Evolutionary conservation across 2,888 invertebrate species (phyloP).

Genomic region (Tortricodes alternella): DNA sequence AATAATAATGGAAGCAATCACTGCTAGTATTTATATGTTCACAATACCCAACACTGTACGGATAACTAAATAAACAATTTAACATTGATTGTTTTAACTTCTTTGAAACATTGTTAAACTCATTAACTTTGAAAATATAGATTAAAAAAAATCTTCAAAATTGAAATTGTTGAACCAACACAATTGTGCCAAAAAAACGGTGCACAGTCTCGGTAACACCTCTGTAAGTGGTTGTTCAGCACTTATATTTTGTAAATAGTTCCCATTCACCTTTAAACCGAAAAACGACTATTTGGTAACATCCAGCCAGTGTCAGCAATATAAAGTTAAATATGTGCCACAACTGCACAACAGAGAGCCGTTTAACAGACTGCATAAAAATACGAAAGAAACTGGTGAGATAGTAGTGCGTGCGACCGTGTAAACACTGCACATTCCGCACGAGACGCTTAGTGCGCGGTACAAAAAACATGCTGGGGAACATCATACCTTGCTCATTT

Average conservation of each 20-base stretch:
- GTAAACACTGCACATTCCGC: slow-evolving; percentile 35
- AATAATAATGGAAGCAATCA: too few relatives aligned
- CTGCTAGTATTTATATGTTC: too few relatives aligned
- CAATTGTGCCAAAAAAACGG: neutral
- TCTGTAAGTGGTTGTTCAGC: neutral
- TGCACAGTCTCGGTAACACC: neutral
- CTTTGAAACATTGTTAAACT: neutral
- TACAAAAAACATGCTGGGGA: slow-evolving; percentile 24
- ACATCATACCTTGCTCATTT: slow-evolving; percentile 73
- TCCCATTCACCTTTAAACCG: neutral
- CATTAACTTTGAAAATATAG: neutral
- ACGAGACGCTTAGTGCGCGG: slow-evolving; percentile 15
- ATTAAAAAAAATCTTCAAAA: neutral
- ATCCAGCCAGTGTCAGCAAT: slow-evolving; percentile 7
- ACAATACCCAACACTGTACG: too few relatives aligned
- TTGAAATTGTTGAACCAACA: neutral
- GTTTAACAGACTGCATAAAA: slow-evolving; percentile 28
- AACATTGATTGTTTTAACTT: too few relatives aligned
- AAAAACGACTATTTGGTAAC: neutral
- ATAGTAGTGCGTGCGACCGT: slow-evolving; percentile 30
- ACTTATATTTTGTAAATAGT: neutral
- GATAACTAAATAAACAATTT: too few relatives aligned
- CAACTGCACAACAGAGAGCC: slow-evolving; percentile 25
- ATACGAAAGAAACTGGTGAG: slow-evolving; percentile 23
- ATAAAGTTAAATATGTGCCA: neutral